Evolutionary conservation across 2,888 invertebrate genomes (phyloP).

Genomic region (Mystacides longicornis): DNA sequence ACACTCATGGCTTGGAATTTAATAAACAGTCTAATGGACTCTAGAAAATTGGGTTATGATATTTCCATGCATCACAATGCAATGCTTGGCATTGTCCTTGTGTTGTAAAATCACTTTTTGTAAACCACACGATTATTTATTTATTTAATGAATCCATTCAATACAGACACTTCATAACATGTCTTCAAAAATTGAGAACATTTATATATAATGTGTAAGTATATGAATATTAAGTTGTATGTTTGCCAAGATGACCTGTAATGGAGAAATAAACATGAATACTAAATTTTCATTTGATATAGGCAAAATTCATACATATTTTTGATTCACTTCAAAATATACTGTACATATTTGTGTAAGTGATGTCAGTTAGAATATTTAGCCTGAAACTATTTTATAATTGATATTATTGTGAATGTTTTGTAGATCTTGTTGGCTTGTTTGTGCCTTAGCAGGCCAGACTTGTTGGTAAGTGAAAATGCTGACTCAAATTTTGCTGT

Average conservation of each 20-base stretch:
- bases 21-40: not conserved
- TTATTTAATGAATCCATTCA: no score
- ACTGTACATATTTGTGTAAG: no score
- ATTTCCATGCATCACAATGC: not conserved
- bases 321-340: constrained; percentile 8
- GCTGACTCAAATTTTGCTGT: constrained; percentile 14
- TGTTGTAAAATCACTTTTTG: no score
- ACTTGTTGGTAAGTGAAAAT: constrained; percentile 62
- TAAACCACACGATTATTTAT: no score
- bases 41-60: not conserved
- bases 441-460: constrained; percentile 68
- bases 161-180: no score
- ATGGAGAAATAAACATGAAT: not conserved
- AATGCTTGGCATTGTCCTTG: not conserved
- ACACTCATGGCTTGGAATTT: not conserved
- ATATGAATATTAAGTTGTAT: constrained; percentile 15
- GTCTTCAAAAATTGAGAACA: not conserved
- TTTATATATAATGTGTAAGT: not conserved
- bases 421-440: constrained; percentile 67
- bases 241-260: constrained; percentile 20
- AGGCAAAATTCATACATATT: not conserved
- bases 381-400: no score
- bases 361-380: no score
- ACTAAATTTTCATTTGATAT: not conserved
- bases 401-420: constrained; percentile 29